These are phyloP conservation scores for Venustaconcha ellipsiformis DNA, from an alignment of 1,140 invertebrate genomes.

Conservation along the genomic window DNA sequence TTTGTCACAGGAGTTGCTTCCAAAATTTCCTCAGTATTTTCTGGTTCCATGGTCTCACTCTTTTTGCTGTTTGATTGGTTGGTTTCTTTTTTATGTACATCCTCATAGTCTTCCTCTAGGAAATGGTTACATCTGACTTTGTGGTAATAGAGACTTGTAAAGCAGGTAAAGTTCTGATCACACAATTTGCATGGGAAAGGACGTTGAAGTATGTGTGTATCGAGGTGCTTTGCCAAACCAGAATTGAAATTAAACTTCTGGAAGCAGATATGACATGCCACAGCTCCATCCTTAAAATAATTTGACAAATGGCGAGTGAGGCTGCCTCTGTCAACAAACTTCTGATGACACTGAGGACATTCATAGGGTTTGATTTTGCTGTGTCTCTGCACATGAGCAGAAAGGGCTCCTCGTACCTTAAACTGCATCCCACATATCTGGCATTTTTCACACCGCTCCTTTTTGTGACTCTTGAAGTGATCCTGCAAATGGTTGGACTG, in stretches of 20 bases:
- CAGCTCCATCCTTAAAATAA: conserved; percentile 13
- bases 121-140: conserved; percentile 23
- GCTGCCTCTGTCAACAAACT: conserved; percentile 75
- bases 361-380: conserved; percentile 90
- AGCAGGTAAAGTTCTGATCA: conserved; percentile 58
- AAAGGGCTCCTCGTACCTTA: conserved; percentile 80
- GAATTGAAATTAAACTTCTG: conserved; percentile 30
- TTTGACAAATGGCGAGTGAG: conserved; percentile 25
- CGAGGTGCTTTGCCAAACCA: conserved; percentile 74
- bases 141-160: conserved; percentile 71
- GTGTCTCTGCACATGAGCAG: conserved; percentile 69
- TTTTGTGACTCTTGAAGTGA: conserved; percentile 15
- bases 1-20: too few species aligned
- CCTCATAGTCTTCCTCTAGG: conserved; percentile 2
- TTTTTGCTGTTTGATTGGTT: too few species aligned
- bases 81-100: background rate
- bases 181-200: conserved; percentile 33
- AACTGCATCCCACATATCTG: conserved; percentile 91
- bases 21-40: too few species aligned
- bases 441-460: conserved; percentile 74
- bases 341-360: conserved; percentile 90
- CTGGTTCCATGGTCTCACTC: too few species aligned
- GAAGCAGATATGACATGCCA: conserved; percentile 20
- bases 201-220: conserved; percentile 71
- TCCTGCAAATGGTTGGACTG: conserved; percentile 25